A percentile compares a stretch with the other conserved stretches of the same genome.
phyloP scores from a whole-genome alignment of 2,888 invertebrate genomes.

The Chloroclysta siterata region DNA sequence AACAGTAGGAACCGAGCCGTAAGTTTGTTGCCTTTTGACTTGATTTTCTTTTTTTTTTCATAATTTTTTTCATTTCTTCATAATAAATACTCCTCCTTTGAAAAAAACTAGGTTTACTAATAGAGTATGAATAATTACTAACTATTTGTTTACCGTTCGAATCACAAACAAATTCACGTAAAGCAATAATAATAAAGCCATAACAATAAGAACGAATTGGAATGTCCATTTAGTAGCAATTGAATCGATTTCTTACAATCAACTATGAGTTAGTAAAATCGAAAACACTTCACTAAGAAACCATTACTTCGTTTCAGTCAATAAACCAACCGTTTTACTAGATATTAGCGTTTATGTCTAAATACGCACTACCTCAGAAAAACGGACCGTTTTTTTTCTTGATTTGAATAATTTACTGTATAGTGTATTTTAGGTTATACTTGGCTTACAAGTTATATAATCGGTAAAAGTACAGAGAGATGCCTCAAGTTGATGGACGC shows the following conservation, averaged over 20 bases:
- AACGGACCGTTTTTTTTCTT: conserved; percentile 15
- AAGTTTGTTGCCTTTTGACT: no score
- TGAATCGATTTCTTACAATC: conserved; percentile 47
- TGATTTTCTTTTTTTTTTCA: no score
- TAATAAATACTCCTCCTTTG: no score
- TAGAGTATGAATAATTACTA: no score
- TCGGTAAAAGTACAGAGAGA: no score
- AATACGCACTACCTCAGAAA: conserved; percentile 44
- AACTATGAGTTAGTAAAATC: conserved; percentile 50
- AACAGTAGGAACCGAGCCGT: no score
- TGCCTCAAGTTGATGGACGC: no score
- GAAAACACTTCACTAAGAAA: conserved; percentile 50
- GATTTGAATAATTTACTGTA: no score
- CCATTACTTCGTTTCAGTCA: conserved; percentile 59
- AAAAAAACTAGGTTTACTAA: no score
- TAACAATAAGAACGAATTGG: conserved; percentile 47
- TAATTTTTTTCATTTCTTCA: no score
- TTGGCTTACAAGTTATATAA: no score
- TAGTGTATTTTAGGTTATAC: no score
- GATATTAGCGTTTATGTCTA: conserved; percentile 16
- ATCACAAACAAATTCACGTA: conserved; percentile 2
- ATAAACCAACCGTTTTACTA: conserved; percentile 41
- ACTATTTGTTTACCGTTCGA: background rate
- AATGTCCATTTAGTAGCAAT: conserved; percentile 44
- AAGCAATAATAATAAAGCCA: conserved; percentile 31